Conservation (phyloP, 2,113 vertebrate species). For the Hyla sarda region DNA sequence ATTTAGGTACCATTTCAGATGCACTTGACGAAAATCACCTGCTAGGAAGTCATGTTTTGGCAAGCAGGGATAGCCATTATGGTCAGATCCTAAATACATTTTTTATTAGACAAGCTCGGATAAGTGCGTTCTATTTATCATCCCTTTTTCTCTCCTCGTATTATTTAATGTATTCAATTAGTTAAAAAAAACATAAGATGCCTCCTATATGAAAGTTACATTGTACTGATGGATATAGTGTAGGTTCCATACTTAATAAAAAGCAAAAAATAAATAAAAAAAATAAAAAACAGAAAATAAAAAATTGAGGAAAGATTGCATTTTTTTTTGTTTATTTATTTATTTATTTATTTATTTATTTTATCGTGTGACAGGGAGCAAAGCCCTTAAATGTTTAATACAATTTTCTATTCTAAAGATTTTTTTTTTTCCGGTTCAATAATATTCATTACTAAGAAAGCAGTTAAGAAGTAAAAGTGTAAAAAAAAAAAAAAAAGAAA, state of each 20-base stretch:
- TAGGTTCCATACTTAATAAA: neutral
- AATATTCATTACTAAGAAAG: neutral
- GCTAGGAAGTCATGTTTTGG: slow-evolving; percentile 97
- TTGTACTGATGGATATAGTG: slow-evolving; percentile 1
- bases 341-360: too few relatives aligned
- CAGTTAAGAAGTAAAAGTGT: neutral
- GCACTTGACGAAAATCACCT: slow-evolving; percentile 93
- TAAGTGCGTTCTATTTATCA: slow-evolving; percentile 79
- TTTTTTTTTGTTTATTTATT: too few relatives aligned
- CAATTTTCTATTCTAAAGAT: neutral
- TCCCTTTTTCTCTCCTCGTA: slow-evolving; percentile 61
- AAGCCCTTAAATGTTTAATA: neutral
- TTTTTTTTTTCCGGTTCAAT: neutral
- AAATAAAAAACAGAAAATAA: too few relatives aligned
- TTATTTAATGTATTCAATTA: slow-evolving; percentile 77
- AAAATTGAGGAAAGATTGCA: too few relatives aligned
- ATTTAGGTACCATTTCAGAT: slow-evolving; percentile 99
- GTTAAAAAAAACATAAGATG: slow-evolving; percentile 71
- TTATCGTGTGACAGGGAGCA: too few relatives aligned
- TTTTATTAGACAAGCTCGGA: slow-evolving; percentile 83
- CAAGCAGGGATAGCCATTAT: slow-evolving; percentile 92
- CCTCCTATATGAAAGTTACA: slow-evolving; percentile 61
- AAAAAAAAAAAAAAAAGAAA: neutral
- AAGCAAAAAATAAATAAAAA: too few relatives aligned
- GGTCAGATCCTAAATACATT: slow-evolving; percentile 88